Conservation (phyloP, 2,888 invertebrate species). For the Ernsta delagoae region DNA sequence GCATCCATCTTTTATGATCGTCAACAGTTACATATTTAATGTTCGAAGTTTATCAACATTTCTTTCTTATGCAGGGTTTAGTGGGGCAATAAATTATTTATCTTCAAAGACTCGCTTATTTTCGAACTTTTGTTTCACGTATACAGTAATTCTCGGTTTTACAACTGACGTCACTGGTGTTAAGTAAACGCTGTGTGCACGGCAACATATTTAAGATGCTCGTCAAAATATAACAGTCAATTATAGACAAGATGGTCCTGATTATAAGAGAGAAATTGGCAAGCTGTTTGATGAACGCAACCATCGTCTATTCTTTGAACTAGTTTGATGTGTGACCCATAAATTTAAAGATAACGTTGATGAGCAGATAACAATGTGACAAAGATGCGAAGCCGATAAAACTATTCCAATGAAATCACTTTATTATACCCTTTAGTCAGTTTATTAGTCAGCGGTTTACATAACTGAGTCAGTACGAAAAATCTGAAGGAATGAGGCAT, state of each 20-base stretch:
- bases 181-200: conserved; percentile 56
- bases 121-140: conserved; percentile 79
- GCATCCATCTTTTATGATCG: conserved; percentile 81
- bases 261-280: conserved; percentile 40
- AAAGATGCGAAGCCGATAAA: conserved; percentile 57
- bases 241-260: conserved; percentile 18
- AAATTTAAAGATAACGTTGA: conserved; percentile 55
- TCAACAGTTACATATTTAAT: conserved; percentile 85
- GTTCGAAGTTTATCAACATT: conserved; percentile 85
- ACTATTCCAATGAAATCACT: conserved; percentile 65
- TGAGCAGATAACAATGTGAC: conserved; percentile 62
- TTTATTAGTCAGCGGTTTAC: conserved; percentile 60
- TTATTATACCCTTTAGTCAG: conserved; percentile 55
- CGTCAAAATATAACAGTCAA: conserved; percentile 30
- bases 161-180: conserved; percentile 66
- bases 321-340: conserved; percentile 44
- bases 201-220: conserved; percentile 31
- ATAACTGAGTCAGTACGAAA: conserved; percentile 68
- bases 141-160: conserved; percentile 58
- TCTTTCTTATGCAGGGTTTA: conserved; percentile 84
- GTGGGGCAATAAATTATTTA: conserved; percentile 81
- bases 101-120: conserved; percentile 82
- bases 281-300: conserved; percentile 24
- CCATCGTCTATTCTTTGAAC: conserved; percentile 21
- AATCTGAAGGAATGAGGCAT: conserved; percentile 62